These are phyloP conservation scores for Ameiurus melas DNA, from an alignment of 2,113 vertebrate genomes.

Conservation along the genomic window DNA sequence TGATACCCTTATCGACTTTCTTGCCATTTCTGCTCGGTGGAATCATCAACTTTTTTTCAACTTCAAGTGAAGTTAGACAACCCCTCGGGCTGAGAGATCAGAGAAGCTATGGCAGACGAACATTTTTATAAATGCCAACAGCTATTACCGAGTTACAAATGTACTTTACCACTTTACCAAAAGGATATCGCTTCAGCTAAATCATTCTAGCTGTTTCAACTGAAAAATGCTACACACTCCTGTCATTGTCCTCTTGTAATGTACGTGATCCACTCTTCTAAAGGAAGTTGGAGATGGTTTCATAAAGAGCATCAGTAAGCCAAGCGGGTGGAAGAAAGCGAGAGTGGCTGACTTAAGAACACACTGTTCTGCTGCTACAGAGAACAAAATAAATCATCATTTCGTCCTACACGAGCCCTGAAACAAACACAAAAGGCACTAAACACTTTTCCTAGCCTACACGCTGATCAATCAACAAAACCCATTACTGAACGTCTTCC, in stretches of 20 bases:
- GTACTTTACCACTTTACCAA: no score
- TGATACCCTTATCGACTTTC: not conserved
- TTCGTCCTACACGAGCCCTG: no score
- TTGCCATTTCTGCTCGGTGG: not conserved
- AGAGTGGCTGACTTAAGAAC: not conserved
- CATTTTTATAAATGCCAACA: not conserved
- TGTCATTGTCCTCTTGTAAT: not conserved
- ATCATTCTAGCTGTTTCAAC: not conserved
- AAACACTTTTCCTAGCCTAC: conserved; percentile 16
- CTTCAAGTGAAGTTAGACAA: not conserved
- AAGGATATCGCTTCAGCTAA: no score
- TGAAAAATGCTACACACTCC: not conserved
- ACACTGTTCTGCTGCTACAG: not conserved
- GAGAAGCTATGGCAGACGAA: not conserved
- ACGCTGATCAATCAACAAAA: not conserved
- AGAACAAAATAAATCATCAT: not conserved
- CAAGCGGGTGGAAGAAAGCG: not conserved
- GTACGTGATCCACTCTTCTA: not conserved
- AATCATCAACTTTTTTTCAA: not conserved
- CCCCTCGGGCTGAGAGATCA: not conserved
- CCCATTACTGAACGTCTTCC: not conserved
- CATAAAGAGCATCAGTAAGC: not conserved
- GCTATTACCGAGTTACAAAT: not conserved
- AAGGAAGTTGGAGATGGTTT: no score
- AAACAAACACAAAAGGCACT: not conserved